Evolutionary conservation across 2,797 vertebrate genomes (phyloP), one percentile per base, ranked within the genome.

Genomic region (Xerus rutilus): DNA sequence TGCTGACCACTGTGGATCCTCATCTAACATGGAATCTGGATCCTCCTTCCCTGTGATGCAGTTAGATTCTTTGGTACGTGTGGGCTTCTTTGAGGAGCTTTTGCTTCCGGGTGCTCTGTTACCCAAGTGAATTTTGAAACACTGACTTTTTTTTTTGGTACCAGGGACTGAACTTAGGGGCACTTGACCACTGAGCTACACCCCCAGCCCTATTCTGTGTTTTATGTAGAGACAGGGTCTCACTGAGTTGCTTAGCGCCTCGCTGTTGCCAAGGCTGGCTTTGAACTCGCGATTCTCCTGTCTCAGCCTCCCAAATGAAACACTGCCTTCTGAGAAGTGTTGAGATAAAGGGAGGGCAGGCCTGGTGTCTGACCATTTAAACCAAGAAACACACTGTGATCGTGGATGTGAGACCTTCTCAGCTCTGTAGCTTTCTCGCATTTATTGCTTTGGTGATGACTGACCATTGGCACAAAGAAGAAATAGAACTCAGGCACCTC

Each of bases 311-410:
- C 3, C 39, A 39, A 39, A 39, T 49, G 65, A 64, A 78, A 69
- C 30, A 28, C n/a, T 73, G 69, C 20, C 82, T 87, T 87, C 67
- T 62, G 45, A 83, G 85, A 91, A 65, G 65, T 7, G 8, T 21
- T 59, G 10, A 7, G 6, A 15, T 35, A 15, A 89, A 89, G 83
- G 28, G 47, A 67, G 12, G 57, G 28, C 12, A 3, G 28, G 39
- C 32, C 39, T 57, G 28, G 49, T 47, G 62, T 49, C 32, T 45
- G 67, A 57, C 45, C 73, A 47, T 67, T 77, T 62, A 59, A 93
- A 65, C 5, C 59, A 92, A 45, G 59, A 47, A 76, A n/a, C 17
- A 54, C 1, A 54, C 1, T 18, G 43, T 0, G 9, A 12, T 23
- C 5, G 10, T 13, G 43, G 87, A 52, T 32, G 1, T 52, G 47